These are phyloP conservation scores for Ophion slaviceki DNA, from an alignment of 2,888 invertebrate genomes.

Conservation along the genomic window DNA sequence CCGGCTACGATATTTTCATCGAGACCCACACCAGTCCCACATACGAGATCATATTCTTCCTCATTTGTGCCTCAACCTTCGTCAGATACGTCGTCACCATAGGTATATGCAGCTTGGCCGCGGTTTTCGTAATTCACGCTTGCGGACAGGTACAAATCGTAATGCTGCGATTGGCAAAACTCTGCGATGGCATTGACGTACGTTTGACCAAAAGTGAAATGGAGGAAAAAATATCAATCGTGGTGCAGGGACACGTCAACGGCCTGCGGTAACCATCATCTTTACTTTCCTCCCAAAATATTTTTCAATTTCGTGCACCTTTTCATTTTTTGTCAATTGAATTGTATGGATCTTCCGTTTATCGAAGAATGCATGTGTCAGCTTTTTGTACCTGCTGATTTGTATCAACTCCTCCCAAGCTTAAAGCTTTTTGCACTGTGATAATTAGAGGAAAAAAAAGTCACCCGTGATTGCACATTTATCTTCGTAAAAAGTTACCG, in stretches of 20 bases:
- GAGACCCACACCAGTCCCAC: conserved; percentile 65
- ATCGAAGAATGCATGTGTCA: too few species aligned
- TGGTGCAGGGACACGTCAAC: conserved; percentile 63
- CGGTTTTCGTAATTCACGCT: conserved; percentile 69
- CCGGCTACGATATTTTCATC: conserved; percentile 67
- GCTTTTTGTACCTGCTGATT: too few species aligned
- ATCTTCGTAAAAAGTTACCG: neutral
- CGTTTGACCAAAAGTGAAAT: neutral
- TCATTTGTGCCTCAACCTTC: conserved; percentile 25
- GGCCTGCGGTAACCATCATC: conserved; percentile 68
- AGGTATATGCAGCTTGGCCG: conserved; percentile 65
- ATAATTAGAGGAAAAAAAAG: neutral
- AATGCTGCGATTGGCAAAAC: conserved; percentile 47
- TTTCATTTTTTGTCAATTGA: neutral
- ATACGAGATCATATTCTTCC: conserved; percentile 68
- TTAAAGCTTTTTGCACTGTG: too few species aligned
- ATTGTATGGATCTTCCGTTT: too few species aligned
- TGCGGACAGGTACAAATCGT: conserved; percentile 70
- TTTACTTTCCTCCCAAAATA: neutral
- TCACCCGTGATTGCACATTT: neutral
- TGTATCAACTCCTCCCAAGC: too few species aligned
- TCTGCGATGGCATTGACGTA: conserved; percentile 49
- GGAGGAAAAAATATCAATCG: conserved; percentile 48
- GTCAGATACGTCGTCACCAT: conserved; percentile 20
- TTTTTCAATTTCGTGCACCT: neutral